Evolutionary conservation across 2,113 vertebrate species (phyloP).

Genomic region (Dicrurus megarhynchus): DNA sequence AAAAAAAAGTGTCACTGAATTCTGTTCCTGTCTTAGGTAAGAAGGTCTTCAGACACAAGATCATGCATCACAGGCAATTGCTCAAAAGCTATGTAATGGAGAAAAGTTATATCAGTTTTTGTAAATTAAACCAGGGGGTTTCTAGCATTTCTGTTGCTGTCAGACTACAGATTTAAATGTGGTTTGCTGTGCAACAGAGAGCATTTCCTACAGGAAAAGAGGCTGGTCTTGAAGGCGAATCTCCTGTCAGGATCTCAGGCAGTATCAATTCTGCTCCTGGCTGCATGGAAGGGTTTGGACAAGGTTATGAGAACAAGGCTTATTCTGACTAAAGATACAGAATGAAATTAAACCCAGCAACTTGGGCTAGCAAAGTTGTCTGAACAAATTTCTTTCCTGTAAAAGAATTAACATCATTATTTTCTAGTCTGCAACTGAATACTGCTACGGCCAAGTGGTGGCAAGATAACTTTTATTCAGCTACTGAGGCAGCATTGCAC

Average conservation of each 20-base stretch:
- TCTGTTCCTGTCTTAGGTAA: background rate
- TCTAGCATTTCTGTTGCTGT: background rate
- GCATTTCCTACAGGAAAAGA: background rate
- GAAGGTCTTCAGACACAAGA: background rate
- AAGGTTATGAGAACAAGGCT: background rate
- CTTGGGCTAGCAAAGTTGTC: background rate
- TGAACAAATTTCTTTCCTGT: background rate
- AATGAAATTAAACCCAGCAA: background rate
- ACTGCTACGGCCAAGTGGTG: background rate
- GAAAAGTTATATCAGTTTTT: background rate
- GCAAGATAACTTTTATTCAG: background rate
- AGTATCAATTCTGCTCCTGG: background rate
- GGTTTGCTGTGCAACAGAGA: background rate
- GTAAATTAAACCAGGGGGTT: background rate
- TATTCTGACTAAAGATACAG: background rate
- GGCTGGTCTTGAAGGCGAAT: background rate
- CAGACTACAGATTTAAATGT: background rate
- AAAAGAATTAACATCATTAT: background rate
- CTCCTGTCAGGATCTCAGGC: background rate
- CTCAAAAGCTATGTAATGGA: background rate
- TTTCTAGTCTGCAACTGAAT: background rate
- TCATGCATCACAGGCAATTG: background rate
- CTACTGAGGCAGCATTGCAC: background rate
- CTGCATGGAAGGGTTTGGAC: background rate
- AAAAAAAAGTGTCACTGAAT: background rate